phyloP scores from a whole-genome alignment of 2,888 invertebrate species.

The Strigamia transsilvanica region DNA sequence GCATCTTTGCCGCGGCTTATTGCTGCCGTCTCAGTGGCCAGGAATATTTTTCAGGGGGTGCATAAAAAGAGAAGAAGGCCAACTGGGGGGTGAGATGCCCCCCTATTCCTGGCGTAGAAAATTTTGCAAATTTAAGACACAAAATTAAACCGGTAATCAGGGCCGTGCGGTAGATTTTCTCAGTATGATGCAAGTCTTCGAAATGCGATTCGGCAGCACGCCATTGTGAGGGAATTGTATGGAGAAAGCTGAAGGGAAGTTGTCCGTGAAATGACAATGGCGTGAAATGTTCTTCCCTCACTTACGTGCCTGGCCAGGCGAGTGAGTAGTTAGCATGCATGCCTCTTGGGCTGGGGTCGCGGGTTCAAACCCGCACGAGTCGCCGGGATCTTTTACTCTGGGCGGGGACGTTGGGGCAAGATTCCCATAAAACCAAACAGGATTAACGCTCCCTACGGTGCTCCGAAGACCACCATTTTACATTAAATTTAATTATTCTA shows the following conservation, averaged over 20 bases:
- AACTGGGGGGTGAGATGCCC: no score
- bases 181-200: no score
- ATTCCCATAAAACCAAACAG: background rate
- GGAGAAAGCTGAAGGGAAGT: background rate
- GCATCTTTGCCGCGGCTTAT: no score
- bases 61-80: no score
- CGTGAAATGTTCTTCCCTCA: conserved; percentile 3
- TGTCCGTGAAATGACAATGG: background rate
- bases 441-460: background rate
- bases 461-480: background rate
- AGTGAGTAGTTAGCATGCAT: background rate
- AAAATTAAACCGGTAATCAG: no score
- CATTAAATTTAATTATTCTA: background rate
- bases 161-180: no score
- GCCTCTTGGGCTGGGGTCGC: background rate
- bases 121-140: no score
- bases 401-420: background rate
- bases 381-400: background rate
- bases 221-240: background rate
- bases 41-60: no score
- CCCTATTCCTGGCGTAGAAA: no score
- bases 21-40: no score
- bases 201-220: no score
- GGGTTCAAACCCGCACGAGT: conserved; percentile 1
- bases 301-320: background rate